Evolutionary conservation across 2,888 invertebrate genomes (phyloP).

Genomic region (Lithophane socia): DNA sequence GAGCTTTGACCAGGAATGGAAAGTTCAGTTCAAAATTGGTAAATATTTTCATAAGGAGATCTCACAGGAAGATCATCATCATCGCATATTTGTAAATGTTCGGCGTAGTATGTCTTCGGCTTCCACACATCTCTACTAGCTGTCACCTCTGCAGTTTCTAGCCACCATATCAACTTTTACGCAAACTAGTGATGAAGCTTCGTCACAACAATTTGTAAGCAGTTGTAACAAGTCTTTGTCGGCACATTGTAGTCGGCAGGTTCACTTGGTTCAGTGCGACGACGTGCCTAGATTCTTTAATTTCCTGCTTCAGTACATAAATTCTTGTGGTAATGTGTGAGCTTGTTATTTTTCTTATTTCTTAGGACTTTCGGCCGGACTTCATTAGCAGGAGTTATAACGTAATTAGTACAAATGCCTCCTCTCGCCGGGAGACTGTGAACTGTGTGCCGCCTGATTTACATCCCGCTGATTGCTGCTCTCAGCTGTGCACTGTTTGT

Average conservation of each 20-base stretch:
- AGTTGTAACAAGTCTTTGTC: not conserved
- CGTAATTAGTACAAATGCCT: slow-evolving; percentile 38
- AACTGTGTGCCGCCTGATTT: slow-evolving; percentile 20
- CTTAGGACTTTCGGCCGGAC: slow-evolving; percentile 34
- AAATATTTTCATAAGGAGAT: not conserved
- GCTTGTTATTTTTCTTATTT: slow-evolving; percentile 48
- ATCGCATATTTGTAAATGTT: too few species aligned
- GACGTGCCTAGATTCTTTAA: slow-evolving; percentile 27
- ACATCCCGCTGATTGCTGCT: slow-evolving; percentile 54
- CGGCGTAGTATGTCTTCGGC: not conserved
- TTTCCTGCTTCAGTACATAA: slow-evolving; percentile 46
- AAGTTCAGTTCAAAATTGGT: too few species aligned
- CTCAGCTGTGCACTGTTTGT: slow-evolving; percentile 53
- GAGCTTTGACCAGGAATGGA: too few species aligned
- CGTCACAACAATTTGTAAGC: not conserved
- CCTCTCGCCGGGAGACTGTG: not conserved
- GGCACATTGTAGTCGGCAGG: not conserved
- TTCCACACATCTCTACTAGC: not conserved
- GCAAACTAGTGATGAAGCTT: not conserved
- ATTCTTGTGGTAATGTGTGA: slow-evolving; percentile 44
- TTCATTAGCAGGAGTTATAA: slow-evolving; percentile 58
- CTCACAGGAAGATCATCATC: not conserved
- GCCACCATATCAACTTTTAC: not conserved
- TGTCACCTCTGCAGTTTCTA: too few species aligned
- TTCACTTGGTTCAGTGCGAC: slow-evolving; percentile 15